Base-by-base conservation (phyloP, 1,140 invertebrate genomes). In the Macrocentrus cingulum region DNA sequence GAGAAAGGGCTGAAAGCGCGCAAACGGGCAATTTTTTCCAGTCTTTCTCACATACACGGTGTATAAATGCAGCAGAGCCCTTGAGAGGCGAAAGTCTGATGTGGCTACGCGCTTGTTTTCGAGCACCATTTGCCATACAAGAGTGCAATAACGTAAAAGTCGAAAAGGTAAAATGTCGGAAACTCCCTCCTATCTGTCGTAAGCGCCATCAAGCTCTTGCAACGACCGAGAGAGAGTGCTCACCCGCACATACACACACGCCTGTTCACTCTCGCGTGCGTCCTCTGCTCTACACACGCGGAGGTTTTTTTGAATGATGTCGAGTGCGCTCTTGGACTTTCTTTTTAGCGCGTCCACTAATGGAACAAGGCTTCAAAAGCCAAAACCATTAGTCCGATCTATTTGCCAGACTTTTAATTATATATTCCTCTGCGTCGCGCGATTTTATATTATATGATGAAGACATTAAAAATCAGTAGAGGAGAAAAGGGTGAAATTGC, bases 81-180 rank as follows among this genome's bases (percentile, higher is more conserved):
- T n/a, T 34, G 29, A 34, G 11, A 7, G 11, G 29, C 29, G 11
- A 34, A 7, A 34, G 11, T 34, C 6, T 22, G 44, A 22, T 53
- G 42, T 25, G 39, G 32, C 36, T 34, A 16, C 42, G 42, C 42
- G 42, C 45, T 41, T 55, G 50, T 56, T 56, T 32, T 56, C 13
- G 34, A 61, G 59, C 41, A 52, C 54, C 54, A 61, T 61, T 56
- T 56, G 54, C 54, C 41, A 19, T 19, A 53, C 54, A 61, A 56
- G 49, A 61, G 59, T 39, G 52, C 53, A 61, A 61, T 61, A 61
- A 61, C 46, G 55, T 54, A 61, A 54, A 52, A 48, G 7, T 13
- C 11, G 22, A 23, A 29, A 29, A 16, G 23, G 20, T 13, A 29
- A 56, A 56, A 56, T 36, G 19, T 56, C 16, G 29, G 54, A 23